phyloP scores from a whole-genome alignment of 2,113 vertebrate genomes.

The Geothlypis trichas region DNA sequence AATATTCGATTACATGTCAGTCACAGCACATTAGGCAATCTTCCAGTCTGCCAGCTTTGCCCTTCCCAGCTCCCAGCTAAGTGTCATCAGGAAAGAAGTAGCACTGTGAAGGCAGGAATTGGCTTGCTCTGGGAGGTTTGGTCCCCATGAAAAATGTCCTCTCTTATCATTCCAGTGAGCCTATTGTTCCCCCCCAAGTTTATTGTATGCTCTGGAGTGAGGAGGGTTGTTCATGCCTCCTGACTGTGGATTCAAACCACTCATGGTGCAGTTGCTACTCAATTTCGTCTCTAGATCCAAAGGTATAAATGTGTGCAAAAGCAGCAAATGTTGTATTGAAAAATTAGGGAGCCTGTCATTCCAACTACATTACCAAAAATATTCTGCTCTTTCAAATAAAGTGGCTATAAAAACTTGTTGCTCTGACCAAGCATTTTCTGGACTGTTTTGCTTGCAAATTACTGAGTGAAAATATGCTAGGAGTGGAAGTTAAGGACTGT shows the following conservation, averaged over 20 bases:
- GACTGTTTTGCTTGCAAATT: slow-evolving; percentile 34
- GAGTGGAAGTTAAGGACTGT: slow-evolving; percentile 27
- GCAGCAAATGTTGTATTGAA: neutral
- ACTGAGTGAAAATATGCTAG: slow-evolving; percentile 29
- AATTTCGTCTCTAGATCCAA: neutral
- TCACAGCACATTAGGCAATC: slow-evolving; percentile 71
- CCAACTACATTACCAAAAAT: slow-evolving; percentile 7
- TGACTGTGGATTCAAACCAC: no score
- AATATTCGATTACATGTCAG: slow-evolving; percentile 68
- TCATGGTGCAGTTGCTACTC: neutral
- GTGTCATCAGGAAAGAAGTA: slow-evolving; percentile 50
- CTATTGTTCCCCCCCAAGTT: neutral
- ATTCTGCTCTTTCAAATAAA: slow-evolving; percentile 21
- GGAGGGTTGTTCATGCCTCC: neutral
- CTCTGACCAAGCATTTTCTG: neutral
- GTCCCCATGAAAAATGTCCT: neutral
- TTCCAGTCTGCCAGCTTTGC: slow-evolving; percentile 68
- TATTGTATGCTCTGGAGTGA: neutral
- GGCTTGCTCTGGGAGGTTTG: neutral
- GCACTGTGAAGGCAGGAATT: neutral
- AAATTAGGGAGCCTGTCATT: neutral
- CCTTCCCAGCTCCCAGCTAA: slow-evolving; percentile 57
- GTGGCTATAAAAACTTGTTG: neutral
- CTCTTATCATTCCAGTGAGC: neutral
- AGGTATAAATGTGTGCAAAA: neutral